Base-by-base conservation (phyloP, 2,113 vertebrate species). In the Pseudopipra pipra region DNA sequence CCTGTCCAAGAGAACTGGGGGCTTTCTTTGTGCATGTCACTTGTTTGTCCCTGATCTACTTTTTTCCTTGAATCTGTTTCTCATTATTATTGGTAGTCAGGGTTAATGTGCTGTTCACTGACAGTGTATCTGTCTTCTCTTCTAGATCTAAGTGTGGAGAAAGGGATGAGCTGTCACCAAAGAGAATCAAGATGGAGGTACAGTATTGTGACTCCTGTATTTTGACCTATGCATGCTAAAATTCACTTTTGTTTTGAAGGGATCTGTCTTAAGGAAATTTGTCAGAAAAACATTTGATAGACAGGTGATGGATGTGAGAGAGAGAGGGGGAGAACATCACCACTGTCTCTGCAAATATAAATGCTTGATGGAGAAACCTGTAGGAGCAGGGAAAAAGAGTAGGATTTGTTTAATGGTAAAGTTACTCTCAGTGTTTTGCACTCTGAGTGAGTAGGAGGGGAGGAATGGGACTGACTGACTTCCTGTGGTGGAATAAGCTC, bases 141-240 rank as follows among this genome's bases (percentile, higher is more conserved):
- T 94, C 73, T 94, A 99, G 99, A 95, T 99, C 99, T 96, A 99
- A 99, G 94, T 99, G 98, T 95, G 99, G 99, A 80, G 99, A 99
- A 90, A 97, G 98, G 96, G 99, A 99, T 80, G 99, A 99, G 91
- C 98, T 99, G 56, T 99, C 99, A 37, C 99, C 99, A 13, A 99
- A 99, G 95, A 98, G 99, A 96, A 99, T 99, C 93, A 99, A 99
- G 97, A 98, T 98, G 20, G 99, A 99, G 99, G 99, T 99, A 96
- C 66, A 71, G 58, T 95, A 88, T 90, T 94, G 68, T 66, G 46
- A 72, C 54, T 97, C 73, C 43, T 93, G 25, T 15, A 47, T 72
- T 79, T 61, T 89, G 75, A 93, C 90, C 73, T 92, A 39, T 85
- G 56, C 51, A 7, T 66, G 70, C 80, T 79, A 81, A 97, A 75